A percentile compares a stretch with the other conserved stretches of the same genome.
Conservation (phyloP, 1,140 invertebrate species). For the Zeugodacus cucurbitae region DNA sequence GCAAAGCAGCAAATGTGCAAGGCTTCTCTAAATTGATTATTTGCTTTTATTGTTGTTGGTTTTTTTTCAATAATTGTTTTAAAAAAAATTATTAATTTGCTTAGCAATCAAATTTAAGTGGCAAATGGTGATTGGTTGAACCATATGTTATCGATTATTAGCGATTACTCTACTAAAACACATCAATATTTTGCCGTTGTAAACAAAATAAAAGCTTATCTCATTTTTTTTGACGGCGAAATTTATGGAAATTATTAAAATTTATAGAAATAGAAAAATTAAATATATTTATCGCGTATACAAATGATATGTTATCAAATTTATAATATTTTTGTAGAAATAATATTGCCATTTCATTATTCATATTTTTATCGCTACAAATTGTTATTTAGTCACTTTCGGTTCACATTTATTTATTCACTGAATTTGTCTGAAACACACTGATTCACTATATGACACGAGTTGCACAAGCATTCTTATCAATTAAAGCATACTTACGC, state of each 20-base stretch:
- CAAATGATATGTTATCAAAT: neutral
- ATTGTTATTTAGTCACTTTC: neutral
- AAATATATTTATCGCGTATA: neutral
- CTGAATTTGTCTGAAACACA: neutral
- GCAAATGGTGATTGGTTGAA: neutral
- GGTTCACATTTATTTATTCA: neutral
- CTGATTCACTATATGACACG: neutral
- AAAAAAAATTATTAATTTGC: too few relatives aligned
- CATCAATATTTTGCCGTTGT: neutral
- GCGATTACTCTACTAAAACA: neutral
- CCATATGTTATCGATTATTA: neutral
- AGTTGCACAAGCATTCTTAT: slow-evolving; percentile 2
- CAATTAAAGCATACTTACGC: slow-evolving; percentile 5
- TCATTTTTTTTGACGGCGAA: neutral
- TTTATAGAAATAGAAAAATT: too few relatives aligned
- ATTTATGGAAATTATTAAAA: neutral
- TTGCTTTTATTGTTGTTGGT: neutral
- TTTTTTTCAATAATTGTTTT: too few relatives aligned
- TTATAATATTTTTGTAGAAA: neutral
- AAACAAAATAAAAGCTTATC: neutral
- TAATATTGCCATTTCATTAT: neutral
- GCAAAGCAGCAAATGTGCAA: neutral
- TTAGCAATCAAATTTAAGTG: neutral
- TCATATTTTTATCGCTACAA: neutral
- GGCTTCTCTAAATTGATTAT: neutral